Base-by-base conservation (phyloP, 2,888 invertebrate species). In the Drosophila dives region DNA sequence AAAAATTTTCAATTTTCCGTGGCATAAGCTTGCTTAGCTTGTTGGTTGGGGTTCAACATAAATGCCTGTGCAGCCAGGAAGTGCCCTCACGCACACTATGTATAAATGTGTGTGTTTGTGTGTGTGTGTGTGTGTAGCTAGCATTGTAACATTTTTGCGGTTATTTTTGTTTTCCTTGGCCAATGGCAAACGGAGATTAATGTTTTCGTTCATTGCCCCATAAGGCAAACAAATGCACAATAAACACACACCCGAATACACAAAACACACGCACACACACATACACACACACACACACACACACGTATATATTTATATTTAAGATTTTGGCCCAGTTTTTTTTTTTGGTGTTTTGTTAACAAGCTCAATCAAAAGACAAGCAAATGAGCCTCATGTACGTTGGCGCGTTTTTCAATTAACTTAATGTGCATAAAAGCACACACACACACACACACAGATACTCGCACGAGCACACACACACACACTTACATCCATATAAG, bases 131-230 rank as follows among this genome's bases (percentile, higher is more conserved):
- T 79, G 54, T 32, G 49, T 72, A 66, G 77, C 71, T 50, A 23
- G 55, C 36, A 65, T 69, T 81, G 71, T 71, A 68, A 55, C 63
- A 65, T 68, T 56, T 65, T 67, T 80, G 79, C 61, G 79, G 72
- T 64, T 65, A 54, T 71, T 65, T 65, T 71, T 77, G 55, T 72
- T 80, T 70, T 77, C 56, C 74, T 72, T 72, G 71, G 74, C 77
- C 86, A 90, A 91, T 90, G 91, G 92, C 84, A 84, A 91, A 85
- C 92, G 90, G 91, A 91, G 91, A 91, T 91, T 91, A 91, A 91
- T 91, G 90, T 80, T 83, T 87, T 82, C 66, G 80, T 75, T 83
- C 75, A 73, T 75, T 58, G 80, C 70, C 77, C 78, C 80, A 80
- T 81, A 83, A 81, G 75, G 65, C 64, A 67, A 70, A 80, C 87